Conservation (phyloP, 92 coral and sea anemone species). For the Pocillopora grandis region DNA sequence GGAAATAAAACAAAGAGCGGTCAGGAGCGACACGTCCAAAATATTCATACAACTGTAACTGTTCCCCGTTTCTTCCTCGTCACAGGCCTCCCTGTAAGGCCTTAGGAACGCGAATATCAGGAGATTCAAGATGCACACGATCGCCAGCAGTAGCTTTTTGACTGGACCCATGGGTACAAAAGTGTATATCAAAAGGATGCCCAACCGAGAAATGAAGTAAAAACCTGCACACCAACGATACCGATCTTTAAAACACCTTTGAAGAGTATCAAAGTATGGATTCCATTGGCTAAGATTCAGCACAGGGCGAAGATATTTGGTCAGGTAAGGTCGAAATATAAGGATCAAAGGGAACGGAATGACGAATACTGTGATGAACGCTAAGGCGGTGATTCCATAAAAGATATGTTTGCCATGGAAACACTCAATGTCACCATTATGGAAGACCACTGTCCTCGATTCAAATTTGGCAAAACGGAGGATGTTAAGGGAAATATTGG, state of each 20-base stretch:
- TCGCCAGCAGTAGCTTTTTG: slow-evolving; percentile 59
- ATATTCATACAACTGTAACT: slow-evolving; percentile 74
- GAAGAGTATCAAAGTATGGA: slow-evolving; percentile 84
- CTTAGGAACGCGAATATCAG: slow-evolving; percentile 65
- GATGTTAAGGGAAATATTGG: slow-evolving; percentile 72
- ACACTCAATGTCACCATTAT: slow-evolving; percentile 69
- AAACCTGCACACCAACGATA: slow-evolving; percentile 97
- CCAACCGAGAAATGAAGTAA: slow-evolving; percentile 81
- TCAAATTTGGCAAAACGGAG: slow-evolving; percentile 61
- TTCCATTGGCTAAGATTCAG: slow-evolving; percentile 75
- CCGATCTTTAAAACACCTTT: slow-evolving; percentile 84
- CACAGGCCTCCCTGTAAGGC: slow-evolving; percentile 72
- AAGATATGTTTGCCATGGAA: slow-evolving; percentile 73
- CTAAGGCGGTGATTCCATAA: slow-evolving; percentile 69
- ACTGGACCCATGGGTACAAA: slow-evolving; percentile 54
- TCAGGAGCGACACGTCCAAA: slow-evolving; percentile 77
- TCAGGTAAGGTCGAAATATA: slow-evolving; percentile 80
- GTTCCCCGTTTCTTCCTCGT: slow-evolving; percentile 19
- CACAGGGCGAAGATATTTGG: slow-evolving; percentile 69
- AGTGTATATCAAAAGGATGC: slow-evolving; percentile 46
- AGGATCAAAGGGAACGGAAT: slow-evolving; percentile 85
- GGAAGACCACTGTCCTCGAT: slow-evolving; percentile 51
- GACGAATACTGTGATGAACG: slow-evolving; percentile 68
- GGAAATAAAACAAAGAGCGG: slow-evolving; percentile 71
- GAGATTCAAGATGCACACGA: slow-evolving; percentile 67